phyloP scores from a whole-genome alignment of 2,797 vertebrate genomes.

The Megaceryle alcyon region DNA sequence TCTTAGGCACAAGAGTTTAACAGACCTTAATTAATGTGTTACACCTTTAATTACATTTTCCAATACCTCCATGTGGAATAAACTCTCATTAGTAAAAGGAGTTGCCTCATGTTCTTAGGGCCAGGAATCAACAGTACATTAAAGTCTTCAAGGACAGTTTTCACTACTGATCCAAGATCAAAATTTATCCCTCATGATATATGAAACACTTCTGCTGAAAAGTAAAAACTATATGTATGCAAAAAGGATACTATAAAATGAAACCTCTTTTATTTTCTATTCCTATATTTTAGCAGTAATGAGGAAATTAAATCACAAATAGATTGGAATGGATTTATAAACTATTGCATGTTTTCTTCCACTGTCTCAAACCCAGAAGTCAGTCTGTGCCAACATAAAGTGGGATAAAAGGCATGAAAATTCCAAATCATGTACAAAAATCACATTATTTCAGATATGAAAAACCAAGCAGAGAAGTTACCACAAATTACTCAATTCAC shows the following conservation, averaged over 20 bases:
- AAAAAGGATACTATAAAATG: neutral
- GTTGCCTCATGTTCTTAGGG: neutral
- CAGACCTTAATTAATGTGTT: neutral
- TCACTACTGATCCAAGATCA: neutral
- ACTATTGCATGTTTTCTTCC: neutral
- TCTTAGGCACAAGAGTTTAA: neutral
- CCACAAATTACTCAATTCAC: neutral
- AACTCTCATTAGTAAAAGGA: neutral
- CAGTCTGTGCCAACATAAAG: neutral
- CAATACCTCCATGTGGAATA: neutral
- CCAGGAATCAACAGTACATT: neutral
- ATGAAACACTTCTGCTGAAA: neutral
- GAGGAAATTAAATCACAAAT: neutral
- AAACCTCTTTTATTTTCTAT: neutral
- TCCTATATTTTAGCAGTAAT: neutral
- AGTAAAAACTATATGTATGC: neutral
- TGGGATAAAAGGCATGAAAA: slow-evolving; percentile 19
- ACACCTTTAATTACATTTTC: slow-evolving; percentile 25
- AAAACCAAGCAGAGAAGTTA: neutral
- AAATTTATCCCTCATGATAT: neutral
- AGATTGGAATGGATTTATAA: neutral
- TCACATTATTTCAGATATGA: neutral
- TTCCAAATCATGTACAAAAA: neutral
- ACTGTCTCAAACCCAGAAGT: neutral
- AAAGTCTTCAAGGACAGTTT: neutral